Evolutionary conservation across 2,113 vertebrate genomes (phyloP).

Genomic region (Protobothrops flavoviridis): DNA sequence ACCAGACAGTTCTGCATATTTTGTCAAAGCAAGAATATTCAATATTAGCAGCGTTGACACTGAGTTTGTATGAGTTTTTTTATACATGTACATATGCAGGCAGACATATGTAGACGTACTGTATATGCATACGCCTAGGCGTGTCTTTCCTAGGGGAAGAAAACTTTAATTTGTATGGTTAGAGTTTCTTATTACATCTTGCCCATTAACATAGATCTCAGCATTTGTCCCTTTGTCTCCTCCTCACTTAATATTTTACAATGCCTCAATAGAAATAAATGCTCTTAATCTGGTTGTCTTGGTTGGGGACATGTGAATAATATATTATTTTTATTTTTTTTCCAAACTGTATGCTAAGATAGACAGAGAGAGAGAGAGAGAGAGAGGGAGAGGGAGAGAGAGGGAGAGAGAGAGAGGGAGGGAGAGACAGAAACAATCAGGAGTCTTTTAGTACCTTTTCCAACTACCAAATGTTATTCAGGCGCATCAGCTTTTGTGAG

Average conservation of each 20-base stretch:
- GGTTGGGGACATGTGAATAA: not conserved
- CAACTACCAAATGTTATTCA: not conserved
- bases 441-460: not conserved
- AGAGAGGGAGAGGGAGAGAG: too few relatives aligned
- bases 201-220: not conserved
- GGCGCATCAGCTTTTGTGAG: not conserved
- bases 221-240: not conserved
- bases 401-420: not conserved
- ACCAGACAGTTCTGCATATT: too few relatives aligned
- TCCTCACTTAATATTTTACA: not conserved
- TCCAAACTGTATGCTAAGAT: not conserved
- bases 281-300: conserved; percentile 36
- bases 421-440: not conserved
- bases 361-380: not conserved
- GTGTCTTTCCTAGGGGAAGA: not conserved
- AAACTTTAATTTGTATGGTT: not conserved
- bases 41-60: too few relatives aligned
- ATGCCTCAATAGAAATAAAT: not conserved
- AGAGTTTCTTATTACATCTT: not conserved
- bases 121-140: not conserved
- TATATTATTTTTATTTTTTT: not conserved
- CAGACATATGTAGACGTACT: not conserved
- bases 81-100: not conserved
- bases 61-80: not conserved
- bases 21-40: too few relatives aligned